Conservation (phyloP, 2,113 vertebrate genomes). For the Mionectes macconnelli region DNA sequence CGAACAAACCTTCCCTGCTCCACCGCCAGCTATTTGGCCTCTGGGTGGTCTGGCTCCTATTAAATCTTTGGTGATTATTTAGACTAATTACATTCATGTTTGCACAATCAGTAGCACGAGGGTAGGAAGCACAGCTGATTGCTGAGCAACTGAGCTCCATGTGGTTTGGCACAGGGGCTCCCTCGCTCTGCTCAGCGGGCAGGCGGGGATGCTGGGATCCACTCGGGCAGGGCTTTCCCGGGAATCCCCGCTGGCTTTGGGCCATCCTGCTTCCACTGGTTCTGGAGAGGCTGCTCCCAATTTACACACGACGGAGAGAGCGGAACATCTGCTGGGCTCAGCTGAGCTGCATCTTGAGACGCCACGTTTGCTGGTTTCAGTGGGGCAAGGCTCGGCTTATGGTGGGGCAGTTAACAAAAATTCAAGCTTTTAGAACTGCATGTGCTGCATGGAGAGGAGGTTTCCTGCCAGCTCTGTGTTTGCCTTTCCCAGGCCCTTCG, state of each 20-base stretch:
- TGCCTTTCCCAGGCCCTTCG: not conserved
- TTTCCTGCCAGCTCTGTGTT: not conserved
- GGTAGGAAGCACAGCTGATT: slow-evolving; percentile 56
- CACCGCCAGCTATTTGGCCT: slow-evolving; percentile 51
- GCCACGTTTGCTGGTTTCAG: not conserved
- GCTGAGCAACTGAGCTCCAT: slow-evolving; percentile 32
- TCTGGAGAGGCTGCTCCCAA: not conserved
- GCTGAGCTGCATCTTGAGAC: rapidly evolving
- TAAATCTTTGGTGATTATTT: slow-evolving; percentile 69
- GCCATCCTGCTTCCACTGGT: not conserved
- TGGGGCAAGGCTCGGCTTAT: rapidly evolving
- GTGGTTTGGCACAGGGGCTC: slow-evolving; percentile 48
- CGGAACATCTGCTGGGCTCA: not conserved
- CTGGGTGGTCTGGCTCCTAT: slow-evolving; percentile 67
- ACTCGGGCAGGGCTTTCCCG: not conserved
- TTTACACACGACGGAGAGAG: not conserved
- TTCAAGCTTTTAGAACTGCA: not conserved
- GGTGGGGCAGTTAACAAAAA: not conserved
- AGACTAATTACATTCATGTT: slow-evolving; percentile 69
- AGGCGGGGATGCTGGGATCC: not conserved
- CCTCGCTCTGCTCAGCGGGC: not conserved
- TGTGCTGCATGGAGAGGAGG: not conserved
- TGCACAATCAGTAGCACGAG: slow-evolving; percentile 68
- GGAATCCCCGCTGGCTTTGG: not conserved
- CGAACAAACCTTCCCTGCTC: slow-evolving; percentile 44